These are phyloP conservation scores for Caranx melampygus DNA, from an alignment of 2,113 vertebrate genomes.

Conservation along the genomic window DNA sequence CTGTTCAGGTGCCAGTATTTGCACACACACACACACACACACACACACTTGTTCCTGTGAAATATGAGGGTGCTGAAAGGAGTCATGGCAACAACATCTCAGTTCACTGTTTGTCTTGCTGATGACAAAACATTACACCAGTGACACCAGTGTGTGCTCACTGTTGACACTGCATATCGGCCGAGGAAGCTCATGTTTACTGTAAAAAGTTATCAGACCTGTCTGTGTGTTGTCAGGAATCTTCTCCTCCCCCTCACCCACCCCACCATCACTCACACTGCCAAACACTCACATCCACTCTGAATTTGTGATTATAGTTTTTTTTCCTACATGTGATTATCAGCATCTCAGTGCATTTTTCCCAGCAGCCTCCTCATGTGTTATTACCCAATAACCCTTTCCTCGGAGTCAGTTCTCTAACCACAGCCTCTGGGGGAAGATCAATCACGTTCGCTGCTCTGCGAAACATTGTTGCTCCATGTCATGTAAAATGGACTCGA, in stretches of 20 bases:
- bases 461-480: not conserved
- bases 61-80: slow-evolving; percentile 16
- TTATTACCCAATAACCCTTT: not conserved
- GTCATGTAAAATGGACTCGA: not conserved
- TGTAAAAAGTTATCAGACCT: slow-evolving; percentile 70
- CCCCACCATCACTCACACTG: not conserved
- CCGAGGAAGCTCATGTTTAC: slow-evolving; percentile 68
- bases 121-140: slow-evolving; percentile 75
- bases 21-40: slow-evolving; percentile 29
- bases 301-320: not conserved
- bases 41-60: slow-evolving; percentile 21
- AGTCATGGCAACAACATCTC: slow-evolving; percentile 21
- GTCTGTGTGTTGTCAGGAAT: slow-evolving; percentile 51
- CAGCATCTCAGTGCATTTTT: not conserved
- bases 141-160: slow-evolving; percentile 24
- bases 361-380: not conserved
- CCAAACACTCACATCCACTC: not conserved
- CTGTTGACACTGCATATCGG: slow-evolving; percentile 72
- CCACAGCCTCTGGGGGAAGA: not conserved
- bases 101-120: slow-evolving; percentile 56
- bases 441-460: slow-evolving; percentile 6
- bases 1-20: slow-evolving; percentile 42
- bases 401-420: not conserved
- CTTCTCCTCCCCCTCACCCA: not conserved
- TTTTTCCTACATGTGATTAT: not conserved